Evolutionary conservation across 2,888 invertebrate genomes (phyloP).

Genomic region (Halictus quadricinctus): DNA sequence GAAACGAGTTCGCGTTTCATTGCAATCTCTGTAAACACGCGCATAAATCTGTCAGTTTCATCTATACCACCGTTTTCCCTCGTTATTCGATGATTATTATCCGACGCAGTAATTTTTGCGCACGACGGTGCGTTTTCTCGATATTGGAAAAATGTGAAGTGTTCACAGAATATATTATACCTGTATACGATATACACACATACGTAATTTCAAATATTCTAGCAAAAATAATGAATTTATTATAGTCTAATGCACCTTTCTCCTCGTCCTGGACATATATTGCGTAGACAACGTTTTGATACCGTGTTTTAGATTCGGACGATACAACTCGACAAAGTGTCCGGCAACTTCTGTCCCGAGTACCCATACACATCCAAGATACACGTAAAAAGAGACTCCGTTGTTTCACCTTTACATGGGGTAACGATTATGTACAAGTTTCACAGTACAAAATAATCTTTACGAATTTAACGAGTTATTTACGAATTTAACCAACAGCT

Average conservation of each 20-base stretch:
- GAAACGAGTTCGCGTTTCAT: background rate
- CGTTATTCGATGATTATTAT: background rate
- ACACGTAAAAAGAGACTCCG: slow-evolving; percentile 20
- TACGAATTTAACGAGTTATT: slow-evolving; percentile 45
- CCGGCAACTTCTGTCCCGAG: background rate
- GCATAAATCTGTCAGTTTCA: background rate
- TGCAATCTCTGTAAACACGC: background rate
- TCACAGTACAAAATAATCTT: slow-evolving; percentile 61
- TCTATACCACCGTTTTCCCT: background rate
- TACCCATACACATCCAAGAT: slow-evolving; percentile 33
- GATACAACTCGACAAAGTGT: background rate
- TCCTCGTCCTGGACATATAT: background rate
- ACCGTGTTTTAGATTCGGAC: background rate
- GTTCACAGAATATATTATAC: background rate
- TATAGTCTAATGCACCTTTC: background rate
- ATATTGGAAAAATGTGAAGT: background rate
- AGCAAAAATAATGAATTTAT: slow-evolving; percentile 22
- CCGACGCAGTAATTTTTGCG: background rate
- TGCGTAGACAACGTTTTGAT: background rate
- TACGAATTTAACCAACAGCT: slow-evolving; percentile 14
- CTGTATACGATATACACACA: background rate
- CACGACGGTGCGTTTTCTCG: background rate
- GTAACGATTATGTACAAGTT: slow-evolving; percentile 58
- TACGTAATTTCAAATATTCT: background rate
- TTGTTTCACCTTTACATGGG: slow-evolving; percentile 24